Evolutionary conservation across 2,888 invertebrate species (phyloP), one percentile per base, ranked within the genome.

Genomic region (Yponomeuta sedellus): DNA sequence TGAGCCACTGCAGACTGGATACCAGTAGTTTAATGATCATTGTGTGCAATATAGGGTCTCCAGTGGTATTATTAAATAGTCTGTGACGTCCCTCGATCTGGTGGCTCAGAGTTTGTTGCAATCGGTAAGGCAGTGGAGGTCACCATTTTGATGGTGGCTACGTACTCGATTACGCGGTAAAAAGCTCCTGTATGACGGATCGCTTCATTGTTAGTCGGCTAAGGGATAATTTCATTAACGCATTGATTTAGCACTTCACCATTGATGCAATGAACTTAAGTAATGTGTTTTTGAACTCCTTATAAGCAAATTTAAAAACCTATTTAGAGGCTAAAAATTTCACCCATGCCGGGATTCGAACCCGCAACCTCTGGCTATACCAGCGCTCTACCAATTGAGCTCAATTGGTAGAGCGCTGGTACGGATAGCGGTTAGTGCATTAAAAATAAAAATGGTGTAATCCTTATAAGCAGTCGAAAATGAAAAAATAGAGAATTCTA

Each of bases 221-320:
- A 52, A 52, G 44, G 44, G 44, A 52, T 52, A 52, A 52, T 52
- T 52, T 52, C 44, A 52, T 52, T 52, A 52, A 52, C 44, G 44
- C 44, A 52, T 52, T 52, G 44, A 52, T 52, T 52, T 52, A 52
- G 16, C 16, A 52, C 44, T 52, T 52, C 16, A 16, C 12, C 3
- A 5, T 52, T 16, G 44, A 52, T 12, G 44, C 44, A 52, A 52
- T 52, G 44, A 52, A 52, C 44, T 52, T 52, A 3, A 16, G 44
- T 16, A 8, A 16, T 52, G 44, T 52, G 44, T 6, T 34, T 8
- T 34, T 52, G 44, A 52, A 52, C 12, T 6, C 44, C 16, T 16
- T 52, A 52, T 52, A 5, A 16, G 16, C 12, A 12, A 25, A n/a
- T n/a, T n/a, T n/a, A n/a, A n/a, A n/a, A n/a, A n/a, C n/a, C n/a